Base-by-base conservation (phyloP, 2,888 invertebrate genomes). In the Caenorhabditis becei region DNA sequence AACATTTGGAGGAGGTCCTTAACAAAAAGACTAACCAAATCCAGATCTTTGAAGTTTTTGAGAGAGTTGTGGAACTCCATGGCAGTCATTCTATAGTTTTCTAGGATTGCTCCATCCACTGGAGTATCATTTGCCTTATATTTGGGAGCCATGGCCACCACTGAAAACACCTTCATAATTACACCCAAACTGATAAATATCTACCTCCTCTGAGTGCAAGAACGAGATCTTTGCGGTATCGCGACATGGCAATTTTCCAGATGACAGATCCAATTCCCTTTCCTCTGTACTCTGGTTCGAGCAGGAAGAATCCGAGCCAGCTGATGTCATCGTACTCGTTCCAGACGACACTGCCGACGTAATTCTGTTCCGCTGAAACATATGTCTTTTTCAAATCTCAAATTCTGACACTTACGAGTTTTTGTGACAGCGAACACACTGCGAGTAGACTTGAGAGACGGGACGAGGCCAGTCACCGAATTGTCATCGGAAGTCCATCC, bases 401-500 rank as follows among this genome's bases (percentile, higher is more conserved):
- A n/a, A 3, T 28, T 1, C 28, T 14, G 61, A 32, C 35, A 72
- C 75, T 75, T 51, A 80, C 83, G 75, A 35, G 72, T 71, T 24
- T 83, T 70, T 2, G 80, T 75, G 35, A 80, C 80, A 5, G 70
- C 74, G 26, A 61, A 77, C 23, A 83, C 83, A 49, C 80, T 74
- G 20, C 75, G 47, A 20, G 83, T 83, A 7, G 80, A 53, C n/a
- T 44, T 44, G 8, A 78, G 37, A 37, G 41, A 62, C 1, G 83
- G 83, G 23, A 75, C 66, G 16, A 75, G 53, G n/a, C 41, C 61
- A 23, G 70, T 80, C 16, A 78, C 78, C n/a, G 83, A 80, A 47
- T 77, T 74, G 56, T 81, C 80, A 41, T 83, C 83, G n/a, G 83
- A 80, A 41, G 66, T 75, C 83, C 83, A 83, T 51, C 71, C 67